Conservation (phyloP, 2,888 invertebrate genomes). For the Imbricaverruca yamaguchii region DNA sequence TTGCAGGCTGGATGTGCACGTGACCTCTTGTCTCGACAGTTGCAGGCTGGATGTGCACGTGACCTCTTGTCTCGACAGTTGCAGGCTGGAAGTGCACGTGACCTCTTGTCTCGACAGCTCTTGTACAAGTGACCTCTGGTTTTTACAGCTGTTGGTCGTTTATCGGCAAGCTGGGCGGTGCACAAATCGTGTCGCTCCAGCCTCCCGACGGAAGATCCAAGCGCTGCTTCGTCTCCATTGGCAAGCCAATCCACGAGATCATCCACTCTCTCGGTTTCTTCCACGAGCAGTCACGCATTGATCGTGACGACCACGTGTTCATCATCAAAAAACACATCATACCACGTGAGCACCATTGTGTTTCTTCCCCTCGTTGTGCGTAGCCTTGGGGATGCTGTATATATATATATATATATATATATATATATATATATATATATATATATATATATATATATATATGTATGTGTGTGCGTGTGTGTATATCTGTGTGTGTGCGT, state of each 20-base stretch:
- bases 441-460: background rate
- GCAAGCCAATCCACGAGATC: constrained; percentile 69
- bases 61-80: background rate
- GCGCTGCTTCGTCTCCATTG: constrained; percentile 58
- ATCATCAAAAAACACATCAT: constrained; percentile 61
- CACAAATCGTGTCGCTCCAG: constrained; percentile 62
- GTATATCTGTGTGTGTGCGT: background rate
- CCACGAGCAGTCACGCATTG: constrained; percentile 69
- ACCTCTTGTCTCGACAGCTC: too few relatives aligned
- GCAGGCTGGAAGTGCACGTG: background rate
- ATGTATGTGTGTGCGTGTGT: background rate
- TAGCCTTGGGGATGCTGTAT: too few relatives aligned
- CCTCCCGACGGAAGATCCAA: constrained; percentile 53
- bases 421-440: background rate
- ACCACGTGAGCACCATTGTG: constrained; percentile 44
- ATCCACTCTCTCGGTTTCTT: constrained; percentile 74
- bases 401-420: too few relatives aligned
- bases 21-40: too few relatives aligned
- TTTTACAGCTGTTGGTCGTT: constrained; percentile 61
- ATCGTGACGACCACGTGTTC: constrained; percentile 61
- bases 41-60: background rate
- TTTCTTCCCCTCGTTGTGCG: too few relatives aligned
- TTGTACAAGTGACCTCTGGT: background rate
- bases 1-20: too few relatives aligned
- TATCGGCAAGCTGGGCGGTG: constrained; percentile 63